Evolutionary conservation across 2,113 vertebrate genomes (phyloP), one percentile per base, ranked within the genome.

Genomic region (Osmerus mordax): DNA sequence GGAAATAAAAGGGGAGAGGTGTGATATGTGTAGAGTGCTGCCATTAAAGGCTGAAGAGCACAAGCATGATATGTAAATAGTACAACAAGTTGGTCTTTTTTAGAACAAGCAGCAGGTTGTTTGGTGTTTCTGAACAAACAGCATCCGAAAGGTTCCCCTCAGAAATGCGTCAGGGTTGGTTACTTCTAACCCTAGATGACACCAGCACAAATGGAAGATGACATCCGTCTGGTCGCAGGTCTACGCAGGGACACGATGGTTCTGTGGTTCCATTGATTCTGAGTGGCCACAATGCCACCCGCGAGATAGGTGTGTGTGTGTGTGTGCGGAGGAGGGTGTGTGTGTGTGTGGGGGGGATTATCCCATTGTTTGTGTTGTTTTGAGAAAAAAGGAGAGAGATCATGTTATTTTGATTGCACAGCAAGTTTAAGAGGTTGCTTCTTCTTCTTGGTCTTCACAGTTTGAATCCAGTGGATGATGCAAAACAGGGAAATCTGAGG

Each of bases 391-490:
- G 41, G 23, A 3, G n/a, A 23, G 9, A 60, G 3, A 9, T 18
- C 16, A 18, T 41, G 25, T 36, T 54, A 32, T 72, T 56, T 73
- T 71, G 61, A 60, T 85, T 73, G 76, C 71, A 76, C 77, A 84
- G 83, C 70, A 84, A 55, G 81, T 81, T 78, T 60, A 81, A 59
- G 64, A 75, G 77, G 25, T 2, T 77, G 79, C 25, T 64, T 76
- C 69, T 12, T 47, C 41, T 47, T 47, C 9, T 9, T 47, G 72
- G 82, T 89, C 88, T 89, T 91, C 90, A 90, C 90, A 90, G 88
- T 86, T 78, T 77, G 81, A 87, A 84, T 89, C 88, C 86, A 89
- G 88, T 80, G 76, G 83, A 87, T 83, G 81, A 87, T 83, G 82
- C 72, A 76, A 87, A 83, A 86, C 70, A 16, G 78, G 70, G 81